Evolutionary conservation across 2,888 invertebrate genomes (phyloP), one percentile per base, ranked within the genome.

Genomic region (Chydorus sphaericus): DNA sequence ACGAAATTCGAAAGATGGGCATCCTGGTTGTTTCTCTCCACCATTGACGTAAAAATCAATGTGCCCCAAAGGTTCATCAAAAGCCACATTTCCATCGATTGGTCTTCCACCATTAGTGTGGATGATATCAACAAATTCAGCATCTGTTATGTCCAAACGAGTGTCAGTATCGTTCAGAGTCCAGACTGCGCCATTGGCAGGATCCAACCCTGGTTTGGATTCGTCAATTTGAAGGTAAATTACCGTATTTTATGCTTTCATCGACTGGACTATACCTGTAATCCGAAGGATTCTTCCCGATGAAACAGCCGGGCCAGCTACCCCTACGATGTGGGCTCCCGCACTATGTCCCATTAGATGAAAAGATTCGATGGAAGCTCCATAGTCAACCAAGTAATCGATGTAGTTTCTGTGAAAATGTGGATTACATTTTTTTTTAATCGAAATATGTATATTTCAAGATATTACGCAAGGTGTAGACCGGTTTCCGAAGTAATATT

Each of bases 1-100:
- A 44, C 44, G 23, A 26, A 16, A 23, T 26, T 44, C 44, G 3
- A 28, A 28, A 3, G 4, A 5, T 16, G 14, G 26, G 26, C 55
- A 55, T 16, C 55, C 55, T 7, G 83, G 83, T 65, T 84, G 83
- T 53, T 81, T 71, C 0, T 77, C 76, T 1, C 85, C 85, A 14
- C 77, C 77, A 65, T 85, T 85, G 0, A 85, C 84, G 69, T 81
- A 85, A 65, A 83, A 85, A 67, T 85, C 85, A 0, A 71, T 80
- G 64, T 83, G 77, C 0, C 85, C 85, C 18, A 81, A 72, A 4
- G 82, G 74, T 31, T 66, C 62, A n/a, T 65, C 63, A 60, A 79
- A 77, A 0, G 84, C 84, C 33, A 78, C 71, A 39, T 78, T 70
- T 0, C 83, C 84, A 1, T 77, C 78, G 62, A 80, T 81, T n/a